phyloP scores from a whole-genome alignment of 2,797 vertebrate genomes.

The Numenius phaeopus region DNA sequence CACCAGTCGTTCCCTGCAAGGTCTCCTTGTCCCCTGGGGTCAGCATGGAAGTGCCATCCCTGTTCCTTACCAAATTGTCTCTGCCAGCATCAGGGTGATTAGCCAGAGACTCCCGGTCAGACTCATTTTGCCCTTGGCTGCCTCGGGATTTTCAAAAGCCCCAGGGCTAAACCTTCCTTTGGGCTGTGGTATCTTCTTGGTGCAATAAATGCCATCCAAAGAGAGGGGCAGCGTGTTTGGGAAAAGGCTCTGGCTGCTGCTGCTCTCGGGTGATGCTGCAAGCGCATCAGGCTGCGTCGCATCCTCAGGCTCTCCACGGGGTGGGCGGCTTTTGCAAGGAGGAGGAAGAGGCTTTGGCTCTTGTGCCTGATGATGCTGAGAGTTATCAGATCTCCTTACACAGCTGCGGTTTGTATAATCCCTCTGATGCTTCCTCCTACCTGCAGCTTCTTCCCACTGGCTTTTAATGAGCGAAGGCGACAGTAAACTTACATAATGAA shows the following conservation, averaged over 20 bases:
- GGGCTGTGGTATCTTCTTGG: not conserved
- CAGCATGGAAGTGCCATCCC: not conserved
- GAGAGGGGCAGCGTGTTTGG: not conserved
- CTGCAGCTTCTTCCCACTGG: constrained; percentile 16
- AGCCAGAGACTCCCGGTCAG: not conserved
- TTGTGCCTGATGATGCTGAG: not conserved
- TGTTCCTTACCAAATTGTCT: not conserved
- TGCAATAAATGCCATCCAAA: not conserved
- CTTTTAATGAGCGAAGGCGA: not conserved
- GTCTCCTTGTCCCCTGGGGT: not conserved
- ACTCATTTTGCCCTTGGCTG: not conserved
- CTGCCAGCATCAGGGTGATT: not conserved
- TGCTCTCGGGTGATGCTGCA: not conserved
- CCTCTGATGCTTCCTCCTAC: constrained; percentile 30
- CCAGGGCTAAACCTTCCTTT: not conserved
- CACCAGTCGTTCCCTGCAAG: not conserved
- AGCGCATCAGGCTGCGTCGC: fast-evolving
- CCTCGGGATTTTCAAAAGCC: not conserved
- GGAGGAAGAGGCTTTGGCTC: not conserved
- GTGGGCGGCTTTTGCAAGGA: fast-evolving
- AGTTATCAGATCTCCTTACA: not conserved
- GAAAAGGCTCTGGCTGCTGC: not conserved
- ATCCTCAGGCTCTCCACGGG: fast-evolving
- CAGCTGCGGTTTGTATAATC: not conserved
- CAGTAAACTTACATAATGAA: not conserved